Evolutionary conservation across 2,797 vertebrate species (phyloP), one percentile per base, ranked within the genome.

Genomic region (Syngnathus acus): DNA sequence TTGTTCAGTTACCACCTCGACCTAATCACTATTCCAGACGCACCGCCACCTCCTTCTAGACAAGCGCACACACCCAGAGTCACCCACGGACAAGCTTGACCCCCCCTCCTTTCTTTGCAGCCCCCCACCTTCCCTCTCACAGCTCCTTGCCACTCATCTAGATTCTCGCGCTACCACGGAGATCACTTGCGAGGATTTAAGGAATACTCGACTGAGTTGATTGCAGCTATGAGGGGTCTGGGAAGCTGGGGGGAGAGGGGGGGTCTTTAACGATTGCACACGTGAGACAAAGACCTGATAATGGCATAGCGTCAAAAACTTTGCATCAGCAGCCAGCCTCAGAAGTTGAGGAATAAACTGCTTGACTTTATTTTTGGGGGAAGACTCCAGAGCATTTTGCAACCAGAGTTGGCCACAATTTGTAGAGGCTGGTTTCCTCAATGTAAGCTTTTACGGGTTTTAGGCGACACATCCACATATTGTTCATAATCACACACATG

Each of bases 131-230:
- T 65, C 70, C 68, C 67, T 63, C 54, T 75, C 69, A 47, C 74
- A 76, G 69, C 77, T 80, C 71, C 32, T 67, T 76, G 72, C 57
- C 80, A 77, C 76, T 83, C 74, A 81, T 83, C 67, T 68, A 64
- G 77, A 78, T 72, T 70, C 74, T 75, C 71, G 71, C 73, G 75
- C 50, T 43, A 75, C 69, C 55, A 11, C 17, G 72, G 86, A 32
- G 2, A 85, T 87, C 80, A 73, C 82, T 88, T 79, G 76, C 75
- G 77, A 80, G 81, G 82, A 85, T 87, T 87, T 82, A 70, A 83
- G 82, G 84, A 84, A 85, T 76, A 86, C 84, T 82, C 83, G 4
- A 7, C 86, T 88, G 87, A 89, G 84, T 87, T 89, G 87, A 89
- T 89, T 89, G 85, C 84, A 40, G 59, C 19, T 40, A 62, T 62